Conservation (phyloP, 2,113 vertebrate species). For the Psammodynastes pulverulentus region DNA sequence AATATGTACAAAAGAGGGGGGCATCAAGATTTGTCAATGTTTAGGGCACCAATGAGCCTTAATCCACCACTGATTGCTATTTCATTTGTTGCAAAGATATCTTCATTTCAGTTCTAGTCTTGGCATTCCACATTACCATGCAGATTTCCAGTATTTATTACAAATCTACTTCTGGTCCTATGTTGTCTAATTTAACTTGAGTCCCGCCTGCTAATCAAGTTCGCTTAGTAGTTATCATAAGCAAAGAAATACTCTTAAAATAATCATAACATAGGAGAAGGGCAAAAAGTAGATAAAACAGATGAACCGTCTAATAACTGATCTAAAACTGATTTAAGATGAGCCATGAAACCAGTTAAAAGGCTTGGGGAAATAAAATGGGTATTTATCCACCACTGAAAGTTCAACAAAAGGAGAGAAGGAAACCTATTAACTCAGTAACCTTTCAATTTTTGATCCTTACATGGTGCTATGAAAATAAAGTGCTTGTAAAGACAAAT, state of each 20-base stretch:
- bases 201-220: neutral
- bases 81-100: neutral
- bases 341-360: neutral
- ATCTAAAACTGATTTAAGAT: neutral
- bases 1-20: no score
- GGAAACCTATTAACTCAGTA: neutral
- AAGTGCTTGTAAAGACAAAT: neutral
- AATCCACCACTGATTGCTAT: no score
- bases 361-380: neutral
- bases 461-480: neutral
- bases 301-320: neutral
- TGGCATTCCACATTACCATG: neutral
- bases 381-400: neutral
- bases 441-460: neutral
- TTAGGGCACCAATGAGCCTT: no score
- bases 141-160: neutral
- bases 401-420: neutral
- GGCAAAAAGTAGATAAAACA: neutral
- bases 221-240: neutral
- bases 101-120: neutral
- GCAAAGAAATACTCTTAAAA: neutral
- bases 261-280: neutral
- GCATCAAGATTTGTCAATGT: no score
- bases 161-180: neutral
- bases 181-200: neutral